phyloP scores from a whole-genome alignment of 2,888 invertebrate genomes.

The Orgyia antiqua region DNA sequence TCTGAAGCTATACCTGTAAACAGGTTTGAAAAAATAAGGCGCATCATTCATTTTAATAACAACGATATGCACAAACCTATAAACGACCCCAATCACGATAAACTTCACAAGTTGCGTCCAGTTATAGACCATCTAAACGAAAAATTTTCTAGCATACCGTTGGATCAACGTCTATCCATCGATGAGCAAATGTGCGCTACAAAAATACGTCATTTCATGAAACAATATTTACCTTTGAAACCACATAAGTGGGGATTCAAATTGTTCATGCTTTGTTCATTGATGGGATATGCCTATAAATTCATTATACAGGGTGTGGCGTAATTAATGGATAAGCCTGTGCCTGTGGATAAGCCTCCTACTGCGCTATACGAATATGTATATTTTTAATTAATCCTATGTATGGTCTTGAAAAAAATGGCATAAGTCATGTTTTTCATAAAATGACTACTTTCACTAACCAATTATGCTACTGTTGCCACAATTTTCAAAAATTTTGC shows the following conservation, averaged over 20 bases:
- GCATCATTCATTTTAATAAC: conserved; percentile 25
- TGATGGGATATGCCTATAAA: conserved; percentile 11
- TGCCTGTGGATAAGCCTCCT: no score
- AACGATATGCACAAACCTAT: conserved; percentile 18
- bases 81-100: conserved; percentile 8
- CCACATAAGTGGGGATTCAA: conserved; percentile 27
- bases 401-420: conserved; percentile 1
- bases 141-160: conserved; percentile 1
- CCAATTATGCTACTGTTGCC: no score
- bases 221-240: conserved; percentile 12
- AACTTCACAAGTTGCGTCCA: conserved; percentile 4
- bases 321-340: no score
- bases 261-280: conserved; percentile 13
- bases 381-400: background rate
- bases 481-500: no score
- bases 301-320: no score
- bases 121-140: conserved; percentile 1
- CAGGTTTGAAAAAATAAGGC: conserved; percentile 12
- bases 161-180: conserved; percentile 2
- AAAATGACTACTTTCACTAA: no score
- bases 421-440: no score
- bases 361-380: no score
- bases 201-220: conserved; percentile 8
- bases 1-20: conserved; percentile 18
- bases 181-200: conserved; percentile 4